Evolutionary conservation across 2,797 vertebrate genomes (phyloP).

Genomic region (Hirundo rustica): DNA sequence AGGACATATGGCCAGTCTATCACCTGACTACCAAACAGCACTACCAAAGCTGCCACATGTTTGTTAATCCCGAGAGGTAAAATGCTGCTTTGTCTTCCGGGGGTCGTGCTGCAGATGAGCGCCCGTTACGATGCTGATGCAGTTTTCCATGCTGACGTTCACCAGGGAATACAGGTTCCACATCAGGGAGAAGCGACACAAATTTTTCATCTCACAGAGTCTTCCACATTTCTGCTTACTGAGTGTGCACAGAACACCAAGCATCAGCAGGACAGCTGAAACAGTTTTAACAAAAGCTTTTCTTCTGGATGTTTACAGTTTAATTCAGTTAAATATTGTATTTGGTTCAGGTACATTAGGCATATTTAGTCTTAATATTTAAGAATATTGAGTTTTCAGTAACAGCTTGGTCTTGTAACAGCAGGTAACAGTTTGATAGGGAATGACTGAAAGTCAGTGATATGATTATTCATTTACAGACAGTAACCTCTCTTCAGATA

Average conservation of each 20-base stretch:
- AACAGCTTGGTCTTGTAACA: neutral
- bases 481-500: neutral
- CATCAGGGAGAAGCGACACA: neutral
- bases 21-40: slow-evolving; percentile 63
- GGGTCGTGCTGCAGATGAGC: slow-evolving; percentile 20
- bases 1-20: slow-evolving; percentile 68
- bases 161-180: neutral
- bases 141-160: slow-evolving; percentile 11
- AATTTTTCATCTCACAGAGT: neutral
- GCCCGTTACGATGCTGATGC: slow-evolving; percentile 10
- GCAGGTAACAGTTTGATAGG: neutral
- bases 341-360: neutral
- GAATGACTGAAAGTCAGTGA: neutral
- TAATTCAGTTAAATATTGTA: neutral
- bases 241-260: neutral
- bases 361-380: neutral
- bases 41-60: slow-evolving; percentile 53
- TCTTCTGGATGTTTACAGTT: neutral
- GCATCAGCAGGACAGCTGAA: neutral
- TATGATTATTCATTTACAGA: neutral
- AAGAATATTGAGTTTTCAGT: neutral
- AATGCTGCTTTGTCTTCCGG: slow-evolving; percentile 45
- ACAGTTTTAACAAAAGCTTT: neutral
- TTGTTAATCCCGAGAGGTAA: slow-evolving; percentile 57
- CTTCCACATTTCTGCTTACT: neutral